These are phyloP conservation scores for Rhabdophis nuchalis DNA, from an alignment of 2,797 vertebrate species.

Conservation along the genomic window DNA sequence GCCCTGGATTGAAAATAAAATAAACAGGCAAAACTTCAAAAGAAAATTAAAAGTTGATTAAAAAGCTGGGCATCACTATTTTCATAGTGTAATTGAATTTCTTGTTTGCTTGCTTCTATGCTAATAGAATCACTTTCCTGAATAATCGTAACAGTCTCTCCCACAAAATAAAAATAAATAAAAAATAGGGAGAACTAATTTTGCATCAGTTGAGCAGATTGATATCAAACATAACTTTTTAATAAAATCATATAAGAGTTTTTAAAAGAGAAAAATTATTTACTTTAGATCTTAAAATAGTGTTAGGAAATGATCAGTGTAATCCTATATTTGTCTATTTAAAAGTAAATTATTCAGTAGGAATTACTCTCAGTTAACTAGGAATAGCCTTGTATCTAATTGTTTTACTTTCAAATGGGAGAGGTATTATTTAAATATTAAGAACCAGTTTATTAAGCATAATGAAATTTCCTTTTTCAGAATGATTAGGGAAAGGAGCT, in stretches of 20 bases:
- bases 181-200: neutral
- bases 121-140: neutral
- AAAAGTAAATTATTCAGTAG: neutral
- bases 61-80: neutral
- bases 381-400: neutral
- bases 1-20: neutral
- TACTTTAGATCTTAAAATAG: neutral
- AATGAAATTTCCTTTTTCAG: neutral
- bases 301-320: neutral
- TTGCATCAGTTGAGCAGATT: neutral
- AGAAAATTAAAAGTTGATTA: neutral
- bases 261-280: neutral
- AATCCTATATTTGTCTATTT: neutral
- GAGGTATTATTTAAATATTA: neutral
- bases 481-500: neutral
- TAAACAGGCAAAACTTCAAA: neutral
- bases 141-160: neutral
- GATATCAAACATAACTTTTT: neutral
- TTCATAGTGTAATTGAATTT: neutral
- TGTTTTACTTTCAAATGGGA: neutral
- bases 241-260: neutral
- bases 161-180: neutral
- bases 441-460: neutral
- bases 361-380: neutral
- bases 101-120: neutral